Evolutionary conservation across 2,888 invertebrate genomes (phyloP).

Genomic region (Tyria jacobaeae): DNA sequence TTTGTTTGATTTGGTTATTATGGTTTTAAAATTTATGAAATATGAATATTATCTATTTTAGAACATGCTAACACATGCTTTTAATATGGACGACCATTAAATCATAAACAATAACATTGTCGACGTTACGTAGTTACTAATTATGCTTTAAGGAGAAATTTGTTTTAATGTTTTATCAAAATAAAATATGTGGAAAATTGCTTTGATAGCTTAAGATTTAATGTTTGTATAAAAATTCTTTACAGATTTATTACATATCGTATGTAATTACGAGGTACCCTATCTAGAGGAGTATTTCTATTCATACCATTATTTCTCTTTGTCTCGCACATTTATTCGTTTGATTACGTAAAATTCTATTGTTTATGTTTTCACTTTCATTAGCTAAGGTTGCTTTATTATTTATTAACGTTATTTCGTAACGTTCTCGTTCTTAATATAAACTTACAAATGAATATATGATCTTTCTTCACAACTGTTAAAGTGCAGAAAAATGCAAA

Average conservation of each 20-base stretch:
- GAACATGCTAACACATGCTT: background rate
- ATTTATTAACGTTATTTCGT: background rate
- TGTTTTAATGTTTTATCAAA: background rate
- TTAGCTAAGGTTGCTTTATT: constrained; percentile 9
- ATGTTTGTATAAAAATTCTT: background rate
- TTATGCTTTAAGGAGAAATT: background rate
- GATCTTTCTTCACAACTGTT: background rate
- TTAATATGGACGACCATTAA: background rate
- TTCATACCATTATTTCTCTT: constrained; percentile 1
- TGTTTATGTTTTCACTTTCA: constrained; percentile 2
- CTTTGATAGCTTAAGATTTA: background rate
- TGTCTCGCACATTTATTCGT: background rate
- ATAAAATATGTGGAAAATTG: background rate
- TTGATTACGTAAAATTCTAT: constrained; percentile 14
- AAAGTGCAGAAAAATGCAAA: background rate
- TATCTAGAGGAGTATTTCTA: constrained; percentile 1
- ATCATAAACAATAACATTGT: background rate
- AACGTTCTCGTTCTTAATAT: background rate
- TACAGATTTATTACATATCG: background rate
- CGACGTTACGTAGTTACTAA: background rate
- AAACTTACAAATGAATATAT: background rate
- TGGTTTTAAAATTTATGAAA: background rate
- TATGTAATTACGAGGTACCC: background rate
- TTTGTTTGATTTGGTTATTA: background rate
- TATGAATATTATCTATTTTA: background rate